Evolutionary conservation across 2,888 invertebrate species (phyloP).

Genomic region (Cremastinae sp.): DNA sequence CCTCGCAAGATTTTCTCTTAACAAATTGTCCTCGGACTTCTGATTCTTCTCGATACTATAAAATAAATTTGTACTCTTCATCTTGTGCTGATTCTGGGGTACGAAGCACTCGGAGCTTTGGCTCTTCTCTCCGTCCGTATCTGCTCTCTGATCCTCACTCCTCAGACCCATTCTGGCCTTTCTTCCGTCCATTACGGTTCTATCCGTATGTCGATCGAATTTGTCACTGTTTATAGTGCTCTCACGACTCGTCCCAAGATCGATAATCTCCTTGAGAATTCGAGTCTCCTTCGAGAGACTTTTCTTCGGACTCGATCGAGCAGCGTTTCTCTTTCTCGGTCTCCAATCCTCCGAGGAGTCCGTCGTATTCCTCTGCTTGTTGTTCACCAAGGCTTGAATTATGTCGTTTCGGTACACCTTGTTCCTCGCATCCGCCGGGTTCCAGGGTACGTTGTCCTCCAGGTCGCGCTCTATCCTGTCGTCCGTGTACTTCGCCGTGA

Average conservation of each 20-base stretch:
- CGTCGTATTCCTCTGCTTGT: slow-evolving; percentile 70
- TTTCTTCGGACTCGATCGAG: slow-evolving; percentile 56
- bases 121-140: slow-evolving; percentile 72
- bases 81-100: slow-evolving; percentile 69
- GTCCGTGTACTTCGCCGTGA: slow-evolving; percentile 83
- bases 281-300: slow-evolving; percentile 65
- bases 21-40: slow-evolving; percentile 6
- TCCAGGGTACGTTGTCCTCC: slow-evolving; percentile 79
- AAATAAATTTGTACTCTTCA: slow-evolving; percentile 53
- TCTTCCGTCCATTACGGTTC: slow-evolving; percentile 75
- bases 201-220: slow-evolving; percentile 74
- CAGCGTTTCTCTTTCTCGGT: slow-evolving; percentile 64
- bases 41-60: slow-evolving; percentile 42
- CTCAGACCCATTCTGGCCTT: slow-evolving; percentile 77
- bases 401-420: slow-evolving; percentile 76
- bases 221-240: slow-evolving; percentile 72
- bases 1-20: slow-evolving; percentile 1
- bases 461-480: slow-evolving; percentile 80
- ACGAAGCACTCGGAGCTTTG: slow-evolving; percentile 78
- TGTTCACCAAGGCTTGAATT: slow-evolving; percentile 74
- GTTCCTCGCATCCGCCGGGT: slow-evolving; percentile 76
- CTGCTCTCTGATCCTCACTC: slow-evolving; percentile 71
- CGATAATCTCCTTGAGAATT: slow-evolving; percentile 67
- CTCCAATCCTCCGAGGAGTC: slow-evolving; percentile 77
- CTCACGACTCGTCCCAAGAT: slow-evolving; percentile 51